phyloP scores from a whole-genome alignment of 2,888 invertebrate species.

The Atethmia centrago region DNA sequence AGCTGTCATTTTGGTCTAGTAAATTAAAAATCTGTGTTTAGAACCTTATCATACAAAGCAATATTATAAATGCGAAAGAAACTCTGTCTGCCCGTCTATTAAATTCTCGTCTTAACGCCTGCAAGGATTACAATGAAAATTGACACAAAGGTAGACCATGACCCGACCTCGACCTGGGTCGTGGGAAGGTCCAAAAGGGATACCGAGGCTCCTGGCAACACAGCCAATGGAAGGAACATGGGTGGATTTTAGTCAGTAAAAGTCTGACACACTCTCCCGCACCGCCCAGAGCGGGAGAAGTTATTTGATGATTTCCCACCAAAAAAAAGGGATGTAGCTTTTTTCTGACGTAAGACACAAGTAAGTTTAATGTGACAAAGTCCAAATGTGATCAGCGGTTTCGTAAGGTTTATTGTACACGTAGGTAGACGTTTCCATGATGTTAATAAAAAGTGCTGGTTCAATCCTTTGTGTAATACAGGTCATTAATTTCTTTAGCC shows the following conservation, averaged over 20 bases:
- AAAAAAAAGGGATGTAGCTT: no score
- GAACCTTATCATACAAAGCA: neutral
- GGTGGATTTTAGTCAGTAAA: no score
- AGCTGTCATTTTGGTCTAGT: no score
- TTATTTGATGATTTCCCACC: no score
- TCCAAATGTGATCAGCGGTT: neutral
- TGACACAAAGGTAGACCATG: neutral
- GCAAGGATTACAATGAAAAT: neutral
- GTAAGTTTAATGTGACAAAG: neutral
- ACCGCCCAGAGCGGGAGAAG: no score
- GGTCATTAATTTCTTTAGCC: constrained; percentile 23
- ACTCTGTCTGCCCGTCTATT: neutral
- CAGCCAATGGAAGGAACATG: no score
- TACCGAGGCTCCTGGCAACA: no score
- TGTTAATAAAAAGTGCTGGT: neutral
- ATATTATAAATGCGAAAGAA: neutral
- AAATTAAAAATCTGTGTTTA: no score
- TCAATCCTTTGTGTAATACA: constrained; percentile 9
- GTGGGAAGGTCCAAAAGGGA: no score
- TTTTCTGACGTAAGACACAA: neutral
- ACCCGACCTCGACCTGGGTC: neutral
- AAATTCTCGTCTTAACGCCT: neutral
- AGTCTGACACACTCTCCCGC: no score
- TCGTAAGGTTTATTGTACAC: neutral
- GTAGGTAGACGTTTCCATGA: neutral